A percentile compares a stretch with the other conserved stretches of the same genome.
These are phyloP conservation scores for Agonopterix subpropinquella DNA, from an alignment of 2,888 invertebrate genomes.

Conservation along the genomic window DNA sequence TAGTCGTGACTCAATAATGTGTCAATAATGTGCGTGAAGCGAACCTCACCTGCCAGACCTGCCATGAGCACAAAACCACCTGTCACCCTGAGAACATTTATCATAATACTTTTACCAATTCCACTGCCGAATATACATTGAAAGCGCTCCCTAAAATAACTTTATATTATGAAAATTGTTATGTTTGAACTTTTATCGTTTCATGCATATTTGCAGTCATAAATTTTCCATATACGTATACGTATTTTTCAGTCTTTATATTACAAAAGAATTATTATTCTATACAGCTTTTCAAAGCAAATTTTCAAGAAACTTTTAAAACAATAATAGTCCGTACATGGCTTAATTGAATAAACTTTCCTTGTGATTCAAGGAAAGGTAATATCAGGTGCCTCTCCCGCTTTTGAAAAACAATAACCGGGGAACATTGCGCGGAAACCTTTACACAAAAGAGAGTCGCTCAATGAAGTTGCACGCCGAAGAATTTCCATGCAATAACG, in stretches of 20 bases:
- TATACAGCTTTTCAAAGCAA: background rate
- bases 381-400: constrained; percentile 56
- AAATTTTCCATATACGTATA: background rate
- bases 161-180: background rate
- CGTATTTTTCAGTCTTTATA: background rate
- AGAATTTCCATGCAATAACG: constrained; percentile 74
- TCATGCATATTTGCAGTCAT: background rate
- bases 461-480: constrained; percentile 71
- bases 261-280: background rate
- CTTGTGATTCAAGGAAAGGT: constrained; percentile 54
- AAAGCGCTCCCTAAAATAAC: constrained; percentile 3
- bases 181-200: background rate
- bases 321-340: constrained; percentile 16
- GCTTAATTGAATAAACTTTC: constrained; percentile 61
- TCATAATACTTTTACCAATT: constrained; percentile 47
- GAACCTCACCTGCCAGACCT: constrained; percentile 20
- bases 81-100: constrained; percentile 52
- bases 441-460: constrained; percentile 65
- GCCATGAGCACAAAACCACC: constrained; percentile 35
- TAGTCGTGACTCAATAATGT: constrained; percentile 47
- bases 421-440: constrained; percentile 61
- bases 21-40: constrained; percentile 42
- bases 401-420: constrained; percentile 72
- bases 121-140: constrained; percentile 12
- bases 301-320: background rate